Evolutionary conservation across 2,113 vertebrate genomes (phyloP).

Genomic region (Macquaria ambigua): DNA sequence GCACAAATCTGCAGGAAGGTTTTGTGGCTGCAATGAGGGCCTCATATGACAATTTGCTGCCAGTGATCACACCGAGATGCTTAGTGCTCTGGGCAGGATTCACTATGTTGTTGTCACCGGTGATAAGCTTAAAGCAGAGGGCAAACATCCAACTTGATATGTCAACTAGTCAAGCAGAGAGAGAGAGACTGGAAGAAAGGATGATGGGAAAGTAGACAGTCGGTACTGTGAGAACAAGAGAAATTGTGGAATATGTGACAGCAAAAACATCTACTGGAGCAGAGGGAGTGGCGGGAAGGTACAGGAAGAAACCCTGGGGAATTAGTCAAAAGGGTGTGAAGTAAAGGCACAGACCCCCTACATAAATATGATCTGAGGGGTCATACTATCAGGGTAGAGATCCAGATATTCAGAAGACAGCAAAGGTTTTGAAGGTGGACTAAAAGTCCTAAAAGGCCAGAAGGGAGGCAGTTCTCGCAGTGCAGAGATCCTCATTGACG

Average conservation of each 20-base stretch:
- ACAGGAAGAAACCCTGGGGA: not conserved
- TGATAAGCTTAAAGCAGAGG: constrained; percentile 48
- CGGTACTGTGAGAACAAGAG: not conserved
- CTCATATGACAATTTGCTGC: constrained; percentile 41
- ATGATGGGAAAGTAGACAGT: constrained; percentile 28
- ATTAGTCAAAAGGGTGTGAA: not conserved
- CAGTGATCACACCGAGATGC: constrained; percentile 51
- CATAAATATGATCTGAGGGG: constrained; percentile 25
- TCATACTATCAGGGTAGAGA: not conserved
- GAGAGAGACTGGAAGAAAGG: not conserved
- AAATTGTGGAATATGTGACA: constrained; percentile 9
- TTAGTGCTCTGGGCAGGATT: constrained; percentile 50
- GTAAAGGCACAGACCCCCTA: not conserved
- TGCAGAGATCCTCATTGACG: constrained; percentile 5
- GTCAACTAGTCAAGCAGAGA: constrained; percentile 59
- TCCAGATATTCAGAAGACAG: constrained; percentile 24
- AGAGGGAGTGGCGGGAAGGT: not conserved
- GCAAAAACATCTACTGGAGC: constrained; percentile 1
- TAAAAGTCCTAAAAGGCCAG: constrained; percentile 31
- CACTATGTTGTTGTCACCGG: constrained; percentile 55
- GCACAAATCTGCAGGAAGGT: constrained; percentile 24
- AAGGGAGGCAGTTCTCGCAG: constrained; percentile 8
- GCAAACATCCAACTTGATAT: constrained; percentile 55
- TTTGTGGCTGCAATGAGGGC: constrained; percentile 9
- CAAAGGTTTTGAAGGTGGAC: constrained; percentile 8